phyloP scores from a whole-genome alignment of 2,113 vertebrate species.

The Urocolius indicus region DNA sequence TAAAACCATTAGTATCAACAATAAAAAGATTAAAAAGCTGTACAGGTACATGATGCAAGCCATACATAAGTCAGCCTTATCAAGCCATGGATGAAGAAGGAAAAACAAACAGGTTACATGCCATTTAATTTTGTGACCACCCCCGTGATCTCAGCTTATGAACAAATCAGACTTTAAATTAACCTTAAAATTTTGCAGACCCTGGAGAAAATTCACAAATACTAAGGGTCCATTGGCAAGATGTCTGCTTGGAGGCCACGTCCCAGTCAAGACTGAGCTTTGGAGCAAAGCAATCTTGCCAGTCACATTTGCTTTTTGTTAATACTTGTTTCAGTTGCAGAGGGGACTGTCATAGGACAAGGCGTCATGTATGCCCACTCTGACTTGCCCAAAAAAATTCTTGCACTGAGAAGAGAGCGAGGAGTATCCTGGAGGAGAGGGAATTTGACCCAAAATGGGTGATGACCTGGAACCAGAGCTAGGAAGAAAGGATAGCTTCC shows the following conservation, averaged over 20 bases:
- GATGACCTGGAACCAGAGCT: background rate
- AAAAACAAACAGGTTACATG: accelerated
- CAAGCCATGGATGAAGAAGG: background rate
- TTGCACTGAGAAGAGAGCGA: background rate
- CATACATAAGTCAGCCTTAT: background rate
- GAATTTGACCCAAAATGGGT: background rate
- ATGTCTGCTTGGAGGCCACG: accelerated
- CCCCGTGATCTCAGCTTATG: background rate
- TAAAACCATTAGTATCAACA: conserved; percentile 17
- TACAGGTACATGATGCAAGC: background rate
- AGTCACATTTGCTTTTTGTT: background rate
- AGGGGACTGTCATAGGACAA: accelerated
- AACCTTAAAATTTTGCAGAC: background rate
- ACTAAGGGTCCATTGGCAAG: background rate
- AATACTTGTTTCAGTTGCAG: background rate
- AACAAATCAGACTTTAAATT: background rate
- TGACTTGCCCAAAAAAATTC: background rate
- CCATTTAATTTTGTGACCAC: background rate
- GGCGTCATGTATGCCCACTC: accelerated
- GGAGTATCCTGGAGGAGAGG: background rate
- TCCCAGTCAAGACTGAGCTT: background rate
- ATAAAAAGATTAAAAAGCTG: background rate
- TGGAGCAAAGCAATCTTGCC: background rate
- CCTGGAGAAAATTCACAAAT: background rate
- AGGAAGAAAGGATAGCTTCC: background rate